Percentiles rank a stretch among this genome's conserved stretches.
phyloP scores from a whole-genome alignment of 2,888 invertebrate species.

The Danaus chrysippus region DNA sequence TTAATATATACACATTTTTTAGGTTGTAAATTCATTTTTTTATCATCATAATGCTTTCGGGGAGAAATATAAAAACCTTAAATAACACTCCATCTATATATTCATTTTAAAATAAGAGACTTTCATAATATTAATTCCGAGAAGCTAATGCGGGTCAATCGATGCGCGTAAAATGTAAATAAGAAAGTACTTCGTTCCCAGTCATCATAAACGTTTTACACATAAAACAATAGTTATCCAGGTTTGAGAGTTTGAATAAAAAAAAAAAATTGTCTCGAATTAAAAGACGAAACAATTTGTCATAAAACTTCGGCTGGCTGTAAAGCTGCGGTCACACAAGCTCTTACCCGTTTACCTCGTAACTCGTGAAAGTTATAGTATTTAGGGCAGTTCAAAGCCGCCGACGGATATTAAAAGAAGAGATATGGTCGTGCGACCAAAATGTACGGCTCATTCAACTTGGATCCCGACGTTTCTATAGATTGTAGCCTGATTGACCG shows the following conservation, averaged over 20 bases:
- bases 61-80: slow-evolving; percentile 9
- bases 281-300: slow-evolving; percentile 36
- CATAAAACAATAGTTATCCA: slow-evolving; percentile 8
- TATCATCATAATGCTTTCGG: slow-evolving; percentile 21
- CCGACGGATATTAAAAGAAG: slow-evolving; percentile 71
- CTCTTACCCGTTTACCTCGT: slow-evolving; percentile 58
- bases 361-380: slow-evolving; percentile 74
- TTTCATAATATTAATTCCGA: slow-evolving; percentile 15
- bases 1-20: slow-evolving; percentile 19
- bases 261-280: slow-evolving; percentile 14
- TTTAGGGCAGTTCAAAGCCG: slow-evolving; percentile 72
- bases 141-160: slow-evolving; percentile 17
- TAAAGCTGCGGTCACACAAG: slow-evolving; percentile 56
- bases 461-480: slow-evolving; percentile 40
- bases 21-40: slow-evolving; percentile 22
- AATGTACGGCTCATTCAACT: slow-evolving; percentile 62
- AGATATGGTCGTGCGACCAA: slow-evolving; percentile 66
- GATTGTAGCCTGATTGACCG: slow-evolving; percentile 36
- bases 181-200: background rate
- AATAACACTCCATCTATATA: slow-evolving; percentile 15
- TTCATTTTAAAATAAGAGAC: slow-evolving; percentile 13
- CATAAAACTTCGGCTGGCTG: slow-evolving; percentile 49
- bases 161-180: slow-evolving; percentile 3
- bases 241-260: slow-evolving; percentile 10
- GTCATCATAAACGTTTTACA: background rate